Base-by-base conservation (phyloP, 2,888 invertebrate genomes). In the Spilosoma lubricipeda region DNA sequence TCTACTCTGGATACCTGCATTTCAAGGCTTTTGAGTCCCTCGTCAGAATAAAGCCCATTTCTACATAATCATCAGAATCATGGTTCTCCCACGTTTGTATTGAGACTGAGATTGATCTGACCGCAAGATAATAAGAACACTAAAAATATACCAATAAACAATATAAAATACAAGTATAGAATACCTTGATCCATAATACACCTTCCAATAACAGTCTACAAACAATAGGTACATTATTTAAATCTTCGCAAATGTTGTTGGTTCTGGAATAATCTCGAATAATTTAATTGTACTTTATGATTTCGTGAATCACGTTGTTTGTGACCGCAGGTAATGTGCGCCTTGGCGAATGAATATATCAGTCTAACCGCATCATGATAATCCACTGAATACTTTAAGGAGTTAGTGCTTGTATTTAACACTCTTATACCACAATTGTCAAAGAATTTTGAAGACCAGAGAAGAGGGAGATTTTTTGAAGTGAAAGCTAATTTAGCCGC, bases 291-390 rank as follows among this genome's bases (percentile, higher is more conserved):
- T 30, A 68, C 52, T 68, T 68, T 48, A 45, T 68, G 33, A 68
- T 68, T 68, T 36, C 13, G 8, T 11, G 23, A 68, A 30, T 33
- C 68, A 52, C 33, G 48, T 33, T 69, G 59, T n/a, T 39, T 56
- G 56, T 69, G 56, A 64, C 64, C 64, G 33, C 20, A 33, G 56
- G n/a, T 56, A 56, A 56, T n/a, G n/a, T 56, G 56, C n/a, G n/a
- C n/a, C 23, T 56, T 56, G 56, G 23, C 9, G n/a, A 27, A n/a
- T 27, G 56, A n/a, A 56, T 56, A n/a, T 27, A 56, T 56, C 56
- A 56, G 9, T n/a, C 56, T n/a, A n/a, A 56, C 56, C n/a, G n/a
- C 56, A 56, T 27, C 9, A 56, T 27, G n/a, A 56, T n/a, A n/a
- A n/a, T n/a, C 56, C 27, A 8, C 48, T 48, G 2, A 2, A 20